Evolutionary conservation across 2,888 invertebrate genomes (phyloP), one percentile per base, ranked within the genome.

Genomic region (Diaphora mendica): DNA sequence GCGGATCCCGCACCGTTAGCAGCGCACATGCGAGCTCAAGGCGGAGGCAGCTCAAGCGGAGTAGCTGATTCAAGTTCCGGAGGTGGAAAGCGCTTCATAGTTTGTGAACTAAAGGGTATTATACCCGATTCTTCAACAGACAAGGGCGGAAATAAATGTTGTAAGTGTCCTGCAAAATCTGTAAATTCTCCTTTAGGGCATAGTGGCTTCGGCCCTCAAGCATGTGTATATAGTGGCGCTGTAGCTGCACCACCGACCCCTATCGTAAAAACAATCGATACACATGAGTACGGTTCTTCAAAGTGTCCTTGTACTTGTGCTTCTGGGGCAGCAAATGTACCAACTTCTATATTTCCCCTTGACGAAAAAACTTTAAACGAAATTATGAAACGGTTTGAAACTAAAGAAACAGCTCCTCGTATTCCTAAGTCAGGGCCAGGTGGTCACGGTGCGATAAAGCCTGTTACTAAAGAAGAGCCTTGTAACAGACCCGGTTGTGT

Each of bases 61-160:
- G 79, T 85, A 26, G 79, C 84, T 11, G 86, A 83, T 73, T 76
- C 86, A 23, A 81, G 86, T 42, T 82, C 88, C 33, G 87, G 90
- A 59, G 79, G 89, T 42, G 92, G 93, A 79, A 94, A 93, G 81
- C 88, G 91, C 81, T 96, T 96, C 80, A 95, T 95, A 64, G 94
- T 95, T 68, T 95, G 95, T 80, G 95, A 95, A 87, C 86, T 95
- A 62, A 95, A 94, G 79, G 92, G 93, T 67, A 90, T 94, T 55
- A 75, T 90, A 33, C 92, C 93, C 20, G 91, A 91, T 71, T 82
- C 83, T 51, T 79, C 88, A 11, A 64, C 86, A 62, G 88, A 88
- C 73, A 88, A 87, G 78, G 81, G 84, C 68, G 91, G 89, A 77
- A 92, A 62, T 55, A 73, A 92, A 86, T 94, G 94, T 85, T 94